Conservation (phyloP, 2,113 vertebrate genomes). For the Pelodiscus sinensis region DNA sequence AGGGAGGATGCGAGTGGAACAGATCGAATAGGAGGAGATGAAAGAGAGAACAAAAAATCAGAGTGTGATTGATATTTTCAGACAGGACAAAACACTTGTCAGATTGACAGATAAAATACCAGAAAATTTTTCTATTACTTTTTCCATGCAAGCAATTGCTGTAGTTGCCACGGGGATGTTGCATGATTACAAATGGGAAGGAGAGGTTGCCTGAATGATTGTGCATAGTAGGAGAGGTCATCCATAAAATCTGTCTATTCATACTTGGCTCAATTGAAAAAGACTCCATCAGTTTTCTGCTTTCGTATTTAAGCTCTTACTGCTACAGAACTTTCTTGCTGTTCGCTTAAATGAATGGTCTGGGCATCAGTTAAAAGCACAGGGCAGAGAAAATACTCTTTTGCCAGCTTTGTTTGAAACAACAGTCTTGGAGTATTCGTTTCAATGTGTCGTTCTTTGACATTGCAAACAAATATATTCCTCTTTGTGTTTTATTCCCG, state of each 20-base stretch:
- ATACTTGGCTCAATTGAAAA: not conserved
- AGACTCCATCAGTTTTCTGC: constrained; percentile 18
- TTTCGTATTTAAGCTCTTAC: not conserved
- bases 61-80: not conserved
- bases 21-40: not conserved
- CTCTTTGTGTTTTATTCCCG: not conserved
- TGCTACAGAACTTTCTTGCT: not conserved
- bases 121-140: not conserved
- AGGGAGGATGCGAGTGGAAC: not conserved
- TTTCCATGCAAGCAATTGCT: not conserved
- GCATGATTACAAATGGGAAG: not conserved
- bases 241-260: not conserved
- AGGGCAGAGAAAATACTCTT: not conserved
- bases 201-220: fast-evolving
- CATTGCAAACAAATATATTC: not conserved
- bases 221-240: not conserved
- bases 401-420: not conserved
- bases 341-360: not conserved
- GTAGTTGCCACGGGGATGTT: not conserved
- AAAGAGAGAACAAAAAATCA: not conserved
- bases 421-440: not conserved
- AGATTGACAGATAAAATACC: not conserved
- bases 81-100: not conserved
- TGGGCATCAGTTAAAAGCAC: not conserved
- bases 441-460: not conserved